These are phyloP conservation scores for Schrankia costaestrigalis DNA, from an alignment of 2,888 invertebrate species.

Conservation along the genomic window DNA sequence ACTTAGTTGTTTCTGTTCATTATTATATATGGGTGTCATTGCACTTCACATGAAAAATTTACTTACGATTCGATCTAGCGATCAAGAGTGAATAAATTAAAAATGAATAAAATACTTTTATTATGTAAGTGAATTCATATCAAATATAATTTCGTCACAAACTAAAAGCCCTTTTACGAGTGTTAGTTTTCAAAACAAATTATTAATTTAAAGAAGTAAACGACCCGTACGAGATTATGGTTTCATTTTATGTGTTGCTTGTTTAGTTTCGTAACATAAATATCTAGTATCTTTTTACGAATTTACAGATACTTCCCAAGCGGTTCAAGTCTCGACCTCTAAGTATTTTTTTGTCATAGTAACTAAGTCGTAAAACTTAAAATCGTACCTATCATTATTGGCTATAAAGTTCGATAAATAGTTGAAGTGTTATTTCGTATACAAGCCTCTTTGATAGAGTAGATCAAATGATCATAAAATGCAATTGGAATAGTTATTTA, in stretches of 20 bases:
- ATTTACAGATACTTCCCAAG: slow-evolving; percentile 23
- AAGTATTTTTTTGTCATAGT: slow-evolving; percentile 22
- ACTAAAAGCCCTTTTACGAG: slow-evolving; percentile 30
- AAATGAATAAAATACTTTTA: slow-evolving; percentile 25
- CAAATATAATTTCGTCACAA: slow-evolving; percentile 24
- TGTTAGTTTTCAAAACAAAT: slow-evolving; percentile 31
- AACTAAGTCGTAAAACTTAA: slow-evolving; percentile 31
- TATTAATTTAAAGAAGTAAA: slow-evolving; percentile 31
- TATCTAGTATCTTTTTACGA: slow-evolving; percentile 30
- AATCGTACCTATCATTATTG: slow-evolving; percentile 28
- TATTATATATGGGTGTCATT: no score
- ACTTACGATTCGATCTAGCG: no score
- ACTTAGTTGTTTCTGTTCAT: no score
- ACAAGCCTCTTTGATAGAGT: slow-evolving; percentile 10
- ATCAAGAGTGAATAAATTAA: slow-evolving; percentile 19
- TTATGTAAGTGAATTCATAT: slow-evolving; percentile 24
- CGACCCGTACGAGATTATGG: slow-evolving; percentile 21
- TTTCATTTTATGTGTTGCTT: slow-evolving; percentile 29
- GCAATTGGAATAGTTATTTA: slow-evolving; percentile 15
- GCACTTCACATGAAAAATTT: no score
- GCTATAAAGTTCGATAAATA: slow-evolving; percentile 31
- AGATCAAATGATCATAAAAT: slow-evolving; percentile 30
- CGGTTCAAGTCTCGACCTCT: slow-evolving; percentile 9
- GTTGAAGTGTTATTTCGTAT: slow-evolving; percentile 16
- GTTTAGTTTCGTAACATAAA: slow-evolving; percentile 24